phyloP scores from a whole-genome alignment of 2,797 vertebrate species.

The Tolypeutes matacus region DNA sequence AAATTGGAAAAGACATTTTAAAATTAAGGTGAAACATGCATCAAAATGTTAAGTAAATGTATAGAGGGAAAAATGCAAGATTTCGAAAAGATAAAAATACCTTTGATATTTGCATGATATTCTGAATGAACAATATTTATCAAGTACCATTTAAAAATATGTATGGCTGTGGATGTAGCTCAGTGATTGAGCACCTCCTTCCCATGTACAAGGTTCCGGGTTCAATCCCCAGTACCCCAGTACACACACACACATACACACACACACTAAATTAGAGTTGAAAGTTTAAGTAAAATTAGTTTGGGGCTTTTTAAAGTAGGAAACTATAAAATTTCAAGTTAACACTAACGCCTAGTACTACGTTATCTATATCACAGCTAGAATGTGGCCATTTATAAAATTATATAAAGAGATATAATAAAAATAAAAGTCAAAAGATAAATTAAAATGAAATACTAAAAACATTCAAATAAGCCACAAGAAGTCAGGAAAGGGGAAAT shows the following conservation, averaged over 20 bases:
- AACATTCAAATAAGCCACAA: too few relatives aligned
- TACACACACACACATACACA: too few relatives aligned
- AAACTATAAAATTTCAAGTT: constrained; percentile 58
- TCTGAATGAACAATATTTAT: neutral
- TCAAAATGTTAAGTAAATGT: neutral
- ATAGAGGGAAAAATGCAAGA: neutral
- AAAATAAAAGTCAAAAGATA: too few relatives aligned
- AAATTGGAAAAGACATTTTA: constrained; percentile 18
- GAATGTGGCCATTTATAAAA: neutral
- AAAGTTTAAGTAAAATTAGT: constrained; percentile 50
- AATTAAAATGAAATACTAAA: constrained; percentile 29
- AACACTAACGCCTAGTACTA: neutral
- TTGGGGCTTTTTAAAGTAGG: constrained; percentile 15
- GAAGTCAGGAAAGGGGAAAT: too few relatives aligned
- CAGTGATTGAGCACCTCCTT: too few relatives aligned
- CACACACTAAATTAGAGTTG: neutral
- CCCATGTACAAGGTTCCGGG: too few relatives aligned
- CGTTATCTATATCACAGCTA: constrained; percentile 44
- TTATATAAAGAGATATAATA: neutral
- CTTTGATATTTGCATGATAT: constrained; percentile 12
- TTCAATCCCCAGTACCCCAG: too few relatives aligned
- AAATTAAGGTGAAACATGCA: constrained; percentile 41
- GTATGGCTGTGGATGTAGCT: neutral
- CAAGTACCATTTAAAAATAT: constrained; percentile 5
- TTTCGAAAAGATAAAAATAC: neutral